Conservation (phyloP, 2,113 vertebrate genomes). For the Hyperopisus bebe region DNA sequence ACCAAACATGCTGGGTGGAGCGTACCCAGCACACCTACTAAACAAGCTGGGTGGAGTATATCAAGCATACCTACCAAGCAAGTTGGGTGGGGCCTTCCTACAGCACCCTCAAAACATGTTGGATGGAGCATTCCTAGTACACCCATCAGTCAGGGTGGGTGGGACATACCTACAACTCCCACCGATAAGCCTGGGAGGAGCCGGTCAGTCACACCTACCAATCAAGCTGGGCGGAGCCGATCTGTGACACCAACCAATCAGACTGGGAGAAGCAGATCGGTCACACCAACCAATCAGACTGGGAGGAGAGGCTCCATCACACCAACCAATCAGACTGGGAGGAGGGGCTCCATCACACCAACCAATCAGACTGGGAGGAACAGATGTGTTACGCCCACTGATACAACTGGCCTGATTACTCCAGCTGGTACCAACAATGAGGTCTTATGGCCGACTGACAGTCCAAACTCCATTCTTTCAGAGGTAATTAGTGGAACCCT, state of each 20-base stretch:
- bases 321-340: background rate
- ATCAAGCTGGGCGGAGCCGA: background rate
- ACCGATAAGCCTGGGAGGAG: background rate
- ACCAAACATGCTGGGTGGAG: background rate
- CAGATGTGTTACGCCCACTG: background rate
- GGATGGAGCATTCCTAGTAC: background rate
- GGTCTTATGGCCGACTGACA: background rate
- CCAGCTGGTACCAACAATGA: background rate
- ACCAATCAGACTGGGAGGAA: background rate
- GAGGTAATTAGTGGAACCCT: constrained; percentile 1
- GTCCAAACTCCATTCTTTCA: constrained; percentile 2
- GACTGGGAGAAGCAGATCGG: background rate
- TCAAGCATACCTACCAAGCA: background rate
- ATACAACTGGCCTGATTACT: background rate
- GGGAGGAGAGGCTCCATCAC: background rate
- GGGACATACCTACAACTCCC: background rate
- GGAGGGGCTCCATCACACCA: background rate
- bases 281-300: constrained; percentile 13
- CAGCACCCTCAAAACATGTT: background rate
- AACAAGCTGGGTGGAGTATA: background rate
- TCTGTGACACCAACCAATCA: background rate
- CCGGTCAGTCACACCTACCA: background rate
- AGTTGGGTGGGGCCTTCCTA: background rate
- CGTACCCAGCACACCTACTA: background rate
- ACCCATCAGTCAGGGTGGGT: background rate